Conservation (phyloP, 2,113 vertebrate genomes). For the Pluvianellus socialis region DNA sequence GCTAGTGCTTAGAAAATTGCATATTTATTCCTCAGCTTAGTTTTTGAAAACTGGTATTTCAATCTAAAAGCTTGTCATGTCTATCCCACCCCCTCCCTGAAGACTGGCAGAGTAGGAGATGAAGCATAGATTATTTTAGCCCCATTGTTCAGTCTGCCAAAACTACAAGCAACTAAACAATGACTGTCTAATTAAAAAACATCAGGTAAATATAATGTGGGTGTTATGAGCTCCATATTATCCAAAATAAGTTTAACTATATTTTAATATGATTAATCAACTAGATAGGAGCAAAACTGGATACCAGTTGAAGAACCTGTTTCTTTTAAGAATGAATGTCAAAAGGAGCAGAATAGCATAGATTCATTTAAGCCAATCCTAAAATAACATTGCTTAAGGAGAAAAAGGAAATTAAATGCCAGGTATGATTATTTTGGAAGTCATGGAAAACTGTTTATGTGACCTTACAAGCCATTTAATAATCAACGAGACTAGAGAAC, state of each 20-base stretch:
- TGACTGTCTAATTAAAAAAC: background rate
- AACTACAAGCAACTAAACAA: background rate
- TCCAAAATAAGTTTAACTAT: background rate
- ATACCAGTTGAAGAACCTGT: background rate
- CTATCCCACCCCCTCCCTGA: background rate
- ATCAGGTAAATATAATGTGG: background rate
- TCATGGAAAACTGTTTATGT: background rate
- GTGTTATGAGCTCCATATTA: background rate
- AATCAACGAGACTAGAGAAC: background rate
- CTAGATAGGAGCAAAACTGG: background rate
- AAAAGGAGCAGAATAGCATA: background rate
- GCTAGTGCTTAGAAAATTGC: background rate
- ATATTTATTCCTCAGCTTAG: background rate
- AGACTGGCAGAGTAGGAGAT: background rate
- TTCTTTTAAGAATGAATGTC: background rate
- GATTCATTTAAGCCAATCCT: background rate
- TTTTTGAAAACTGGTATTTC: background rate
- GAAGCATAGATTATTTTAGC: background rate
- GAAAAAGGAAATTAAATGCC: conserved; percentile 8
- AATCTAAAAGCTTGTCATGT: background rate
- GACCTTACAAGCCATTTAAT: conserved; percentile 37
- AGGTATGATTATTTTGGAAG: conserved; percentile 31
- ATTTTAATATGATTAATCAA: background rate
- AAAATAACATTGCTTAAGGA: background rate
- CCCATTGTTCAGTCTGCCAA: background rate